Percentiles rank a stretch among this genome's conserved stretches.
These are phyloP conservation scores for Rhodinocichla rosea DNA, from an alignment of 2,113 vertebrate genomes.

Conservation along the genomic window DNA sequence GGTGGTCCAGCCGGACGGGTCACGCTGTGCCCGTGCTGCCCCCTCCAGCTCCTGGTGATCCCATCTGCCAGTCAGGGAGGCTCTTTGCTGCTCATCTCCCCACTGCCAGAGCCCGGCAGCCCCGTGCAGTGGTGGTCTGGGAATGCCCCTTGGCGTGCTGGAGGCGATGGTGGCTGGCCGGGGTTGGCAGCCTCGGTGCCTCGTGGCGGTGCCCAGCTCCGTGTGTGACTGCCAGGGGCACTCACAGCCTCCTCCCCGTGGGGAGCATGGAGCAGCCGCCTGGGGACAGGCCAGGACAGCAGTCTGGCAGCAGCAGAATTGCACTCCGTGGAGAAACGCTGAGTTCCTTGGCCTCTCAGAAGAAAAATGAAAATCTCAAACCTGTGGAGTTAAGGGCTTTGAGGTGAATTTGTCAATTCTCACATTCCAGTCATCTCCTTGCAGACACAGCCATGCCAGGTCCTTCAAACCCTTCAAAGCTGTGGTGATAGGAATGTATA, in stretches of 20 bases:
- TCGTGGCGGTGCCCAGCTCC: fast-evolving
- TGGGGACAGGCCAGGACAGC: too few relatives aligned
- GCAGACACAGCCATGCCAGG: background rate
- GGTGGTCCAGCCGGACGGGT: fast-evolving
- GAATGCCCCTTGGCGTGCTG: background rate
- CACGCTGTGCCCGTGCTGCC: fast-evolving
- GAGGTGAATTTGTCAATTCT: background rate
- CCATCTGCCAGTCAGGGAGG: background rate
- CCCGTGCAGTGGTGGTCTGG: fast-evolving
- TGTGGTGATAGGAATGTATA: background rate
- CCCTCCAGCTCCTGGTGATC: fast-evolving
- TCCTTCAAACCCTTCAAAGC: background rate
- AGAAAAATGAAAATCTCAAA: background rate
- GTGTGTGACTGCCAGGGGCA: background rate
- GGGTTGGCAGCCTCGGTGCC: background rate
- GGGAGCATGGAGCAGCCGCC: background rate
- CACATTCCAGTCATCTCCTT: fast-evolving
- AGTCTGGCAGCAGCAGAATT: background rate
- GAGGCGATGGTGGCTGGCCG: background rate
- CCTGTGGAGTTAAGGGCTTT: background rate
- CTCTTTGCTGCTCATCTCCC: background rate
- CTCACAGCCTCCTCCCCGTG: fast-evolving
- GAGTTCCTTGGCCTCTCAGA: background rate
- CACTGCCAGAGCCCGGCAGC: fast-evolving
- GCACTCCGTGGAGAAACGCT: fast-evolving